Base-by-base conservation (phyloP, 2,113 vertebrate genomes). In the Microtus ochrogaster region DNA sequence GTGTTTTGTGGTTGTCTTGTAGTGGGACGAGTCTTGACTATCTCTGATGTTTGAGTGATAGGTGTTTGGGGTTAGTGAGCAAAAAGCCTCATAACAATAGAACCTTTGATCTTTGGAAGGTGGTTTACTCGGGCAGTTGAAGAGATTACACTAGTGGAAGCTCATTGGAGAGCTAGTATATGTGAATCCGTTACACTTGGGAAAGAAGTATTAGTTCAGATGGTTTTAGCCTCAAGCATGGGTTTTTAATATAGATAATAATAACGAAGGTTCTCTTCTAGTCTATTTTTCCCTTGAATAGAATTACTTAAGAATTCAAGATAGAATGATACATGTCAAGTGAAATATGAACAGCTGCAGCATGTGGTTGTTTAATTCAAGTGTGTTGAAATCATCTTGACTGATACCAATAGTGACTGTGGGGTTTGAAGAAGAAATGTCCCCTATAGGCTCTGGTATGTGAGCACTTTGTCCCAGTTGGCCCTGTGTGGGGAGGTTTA, bases 251-350 rank as follows among this genome's bases (percentile, higher is more conserved):
- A 30, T 12, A 65, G 41, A 72, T 58, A 26, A 76, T 79, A 79
- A 36, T 90, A 92, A 44, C 36, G 73, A 85, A 90, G 63, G 41
- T 87, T 78, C 22, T 44, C n/a, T 58, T 3, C 41, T 93, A n/a
- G 3, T 77, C 33, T 89, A 83, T 65, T 94, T 97, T 88, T 36
- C 26, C 22, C 33, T 55, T 90, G 79, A 91, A 22, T 39, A 85
- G 39, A 28, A 85, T 85, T 89, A 88, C 4, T 85, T 95, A 81
- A 55, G 61, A 91, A 41, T 92, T 90, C 61, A 36, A 96, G 82
- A 81, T 26, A 87, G 76, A 63, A 91, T 41, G 10, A 26, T 90
- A 47, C 63, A 47, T 82, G 41, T 81, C 49, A 88, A 74, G 26
- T 68, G 61, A 96, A 93, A 72, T 92, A n/a, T 76, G 41, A 94